These are phyloP conservation scores for Suricata suricatta DNA, from an alignment of 2,113 vertebrate species.

Conservation along the genomic window DNA sequence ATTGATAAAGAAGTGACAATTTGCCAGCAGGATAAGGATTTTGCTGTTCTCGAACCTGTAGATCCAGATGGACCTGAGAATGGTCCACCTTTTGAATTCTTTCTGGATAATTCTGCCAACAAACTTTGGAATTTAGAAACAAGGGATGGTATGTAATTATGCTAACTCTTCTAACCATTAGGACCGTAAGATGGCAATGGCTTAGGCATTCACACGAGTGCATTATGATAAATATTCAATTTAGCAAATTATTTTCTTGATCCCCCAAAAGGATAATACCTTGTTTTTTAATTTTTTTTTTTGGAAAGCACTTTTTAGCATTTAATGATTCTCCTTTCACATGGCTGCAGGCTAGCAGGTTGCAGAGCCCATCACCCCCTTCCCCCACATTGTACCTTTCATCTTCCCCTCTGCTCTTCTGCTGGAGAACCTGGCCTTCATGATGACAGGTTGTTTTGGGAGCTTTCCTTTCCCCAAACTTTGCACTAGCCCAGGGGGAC, in stretches of 20 bases:
- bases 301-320: background rate
- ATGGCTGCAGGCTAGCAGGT: background rate
- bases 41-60: conserved; percentile 78
- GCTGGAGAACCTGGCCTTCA: conserved; percentile 92
- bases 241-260: conserved; percentile 1
- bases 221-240: background rate
- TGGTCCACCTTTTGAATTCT: conserved; percentile 87
- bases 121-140: conserved; percentile 83
- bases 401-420: conserved; percentile 88
- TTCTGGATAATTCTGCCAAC: conserved; percentile 71
- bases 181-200: background rate
- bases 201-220: background rate
- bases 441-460: conserved; percentile 89
- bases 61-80: conserved; percentile 85
- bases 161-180: background rate
- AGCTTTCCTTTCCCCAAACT: background rate
- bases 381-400: conserved; percentile 40
- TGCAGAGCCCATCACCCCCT: conserved; percentile 76
- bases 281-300: background rate
- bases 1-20: conserved; percentile 78
- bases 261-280: background rate
- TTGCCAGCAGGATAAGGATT: conserved; percentile 85
- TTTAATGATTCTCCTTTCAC: background rate
- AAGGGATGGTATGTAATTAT: conserved; percentile 84
- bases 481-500: background rate